phyloP scores from a whole-genome alignment of 2,797 vertebrate species.

The Carcharodon carcharias region DNA sequence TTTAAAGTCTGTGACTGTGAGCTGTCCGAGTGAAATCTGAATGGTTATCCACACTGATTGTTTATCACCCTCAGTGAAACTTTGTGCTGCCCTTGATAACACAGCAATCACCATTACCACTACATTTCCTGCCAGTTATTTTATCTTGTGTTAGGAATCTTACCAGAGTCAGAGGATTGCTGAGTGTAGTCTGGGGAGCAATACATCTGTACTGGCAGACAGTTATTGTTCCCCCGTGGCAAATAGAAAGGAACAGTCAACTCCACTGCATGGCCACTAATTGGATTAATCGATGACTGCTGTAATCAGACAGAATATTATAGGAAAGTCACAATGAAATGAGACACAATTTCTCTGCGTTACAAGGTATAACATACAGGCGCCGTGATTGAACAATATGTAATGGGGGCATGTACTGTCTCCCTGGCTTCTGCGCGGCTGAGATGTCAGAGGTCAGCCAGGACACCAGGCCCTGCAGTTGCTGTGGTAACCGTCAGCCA shows the following conservation, averaged over 20 bases:
- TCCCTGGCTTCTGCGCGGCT: too few relatives aligned
- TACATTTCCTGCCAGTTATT: not conserved
- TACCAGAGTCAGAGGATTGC: not conserved
- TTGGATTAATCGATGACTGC: not conserved
- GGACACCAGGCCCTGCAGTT: too few relatives aligned
- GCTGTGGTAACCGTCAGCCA: too few relatives aligned
- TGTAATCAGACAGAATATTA: not conserved
- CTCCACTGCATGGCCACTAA: not conserved
- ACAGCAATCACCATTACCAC: not conserved
- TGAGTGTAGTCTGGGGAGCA: not conserved
- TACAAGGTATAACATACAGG: not conserved
- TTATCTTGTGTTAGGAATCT: not conserved
- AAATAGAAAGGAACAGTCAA: not conserved
- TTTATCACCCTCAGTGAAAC: not conserved
- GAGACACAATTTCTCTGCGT: not conserved
- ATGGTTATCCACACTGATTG: not conserved
- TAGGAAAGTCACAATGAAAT: not conserved
- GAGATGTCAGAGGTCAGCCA: too few relatives aligned
- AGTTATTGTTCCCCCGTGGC: slow-evolving; percentile 8
- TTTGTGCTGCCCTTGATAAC: not conserved
- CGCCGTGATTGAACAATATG: not conserved
- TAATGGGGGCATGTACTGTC: too few relatives aligned
- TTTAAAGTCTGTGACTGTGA: not conserved
- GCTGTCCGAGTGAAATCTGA: not conserved
- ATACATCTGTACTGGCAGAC: not conserved